A percentile compares a stretch with the other conserved stretches of the same genome.
Evolutionary conservation across 2,113 vertebrate genomes (phyloP).

Genomic region (Siniperca chuatsi): DNA sequence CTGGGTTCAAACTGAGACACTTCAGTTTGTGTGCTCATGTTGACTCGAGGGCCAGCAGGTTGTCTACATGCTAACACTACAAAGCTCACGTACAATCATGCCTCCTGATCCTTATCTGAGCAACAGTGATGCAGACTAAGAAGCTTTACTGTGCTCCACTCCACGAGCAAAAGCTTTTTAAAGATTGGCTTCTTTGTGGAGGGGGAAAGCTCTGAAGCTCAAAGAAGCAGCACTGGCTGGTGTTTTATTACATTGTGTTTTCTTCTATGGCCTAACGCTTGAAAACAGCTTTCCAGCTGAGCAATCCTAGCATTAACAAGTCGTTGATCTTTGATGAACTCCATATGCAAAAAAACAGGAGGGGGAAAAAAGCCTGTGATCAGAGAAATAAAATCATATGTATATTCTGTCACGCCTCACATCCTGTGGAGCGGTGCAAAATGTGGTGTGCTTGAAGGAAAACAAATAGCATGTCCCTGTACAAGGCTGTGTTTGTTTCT

Average conservation of each 20-base stretch:
- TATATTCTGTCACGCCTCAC: constrained; percentile 80
- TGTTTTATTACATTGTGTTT: constrained; percentile 80
- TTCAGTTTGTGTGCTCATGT: constrained; percentile 49
- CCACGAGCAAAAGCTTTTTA: constrained; percentile 75
- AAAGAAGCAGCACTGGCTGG: constrained; percentile 53
- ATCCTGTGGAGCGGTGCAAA: constrained; percentile 70
- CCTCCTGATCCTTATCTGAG: constrained; percentile 79
- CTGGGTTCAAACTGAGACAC: constrained; percentile 61
- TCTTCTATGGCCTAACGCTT: constrained; percentile 63
- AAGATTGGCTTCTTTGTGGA: constrained; percentile 73
- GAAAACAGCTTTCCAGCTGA: constrained; percentile 84
- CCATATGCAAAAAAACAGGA: constrained; percentile 80
- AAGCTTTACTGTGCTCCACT: constrained; percentile 68
- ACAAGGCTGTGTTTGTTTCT: constrained; percentile 80
- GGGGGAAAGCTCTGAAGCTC: constrained; percentile 60
- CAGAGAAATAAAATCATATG: constrained; percentile 82
- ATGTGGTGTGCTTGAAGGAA: constrained; percentile 76
- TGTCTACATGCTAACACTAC: constrained; percentile 54
- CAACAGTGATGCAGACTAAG: constrained; percentile 58
- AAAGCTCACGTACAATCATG: constrained; percentile 62
- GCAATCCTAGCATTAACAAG: constrained; percentile 82
- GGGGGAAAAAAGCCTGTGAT: constrained; percentile 60
- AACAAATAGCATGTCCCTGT: constrained; percentile 81
- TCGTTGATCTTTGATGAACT: constrained; percentile 80
- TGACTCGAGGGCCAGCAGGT: constrained; percentile 55